Conservation (phyloP, 1,140 invertebrate genomes). For the Acromyrmex charruanus region DNA sequence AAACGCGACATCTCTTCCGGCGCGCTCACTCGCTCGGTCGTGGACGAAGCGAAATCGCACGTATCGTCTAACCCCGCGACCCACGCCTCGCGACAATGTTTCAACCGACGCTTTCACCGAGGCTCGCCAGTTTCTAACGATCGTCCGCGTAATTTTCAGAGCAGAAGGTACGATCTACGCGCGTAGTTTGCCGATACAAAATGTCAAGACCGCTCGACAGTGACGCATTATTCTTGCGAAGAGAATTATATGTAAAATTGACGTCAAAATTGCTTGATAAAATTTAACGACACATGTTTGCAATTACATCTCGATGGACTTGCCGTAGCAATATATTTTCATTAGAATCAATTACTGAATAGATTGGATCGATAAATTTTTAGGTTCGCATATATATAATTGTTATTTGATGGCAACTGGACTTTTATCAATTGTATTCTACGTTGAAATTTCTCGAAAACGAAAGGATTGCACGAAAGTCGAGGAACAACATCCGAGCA, state of each 20-base stretch:
- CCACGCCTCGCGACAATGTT: slow-evolving; percentile 74
- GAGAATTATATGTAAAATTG: slow-evolving; percentile 4
- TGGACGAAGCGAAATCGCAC: slow-evolving; percentile 68
- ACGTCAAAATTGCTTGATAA: not conserved
- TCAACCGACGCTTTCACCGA: slow-evolving; percentile 72
- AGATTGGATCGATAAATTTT: not conserved
- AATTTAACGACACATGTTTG: slow-evolving; percentile 1
- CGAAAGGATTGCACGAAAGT: slow-evolving; percentile 3
- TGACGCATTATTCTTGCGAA: not conserved
- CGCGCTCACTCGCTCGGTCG: slow-evolving; percentile 20
- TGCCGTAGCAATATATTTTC: not conserved
- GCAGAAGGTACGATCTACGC: not conserved
- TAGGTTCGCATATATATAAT: not conserved
- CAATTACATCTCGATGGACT: not conserved
- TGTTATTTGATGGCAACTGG: not conserved
- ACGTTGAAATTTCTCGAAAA: slow-evolving; percentile 2
- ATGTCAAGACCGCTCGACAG: not conserved
- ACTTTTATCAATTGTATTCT: not conserved
- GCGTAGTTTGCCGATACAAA: not conserved
- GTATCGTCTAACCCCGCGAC: slow-evolving; percentile 72
- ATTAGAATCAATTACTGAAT: not conserved
- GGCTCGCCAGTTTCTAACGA: slow-evolving; percentile 29
- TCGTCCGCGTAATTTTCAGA: slow-evolving; percentile 44
- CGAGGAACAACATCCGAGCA: not conserved
- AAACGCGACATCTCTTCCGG: slow-evolving; percentile 11